Conservation (phyloP, 2,888 invertebrate genomes). For the Phytoseiulus persimilis region DNA sequence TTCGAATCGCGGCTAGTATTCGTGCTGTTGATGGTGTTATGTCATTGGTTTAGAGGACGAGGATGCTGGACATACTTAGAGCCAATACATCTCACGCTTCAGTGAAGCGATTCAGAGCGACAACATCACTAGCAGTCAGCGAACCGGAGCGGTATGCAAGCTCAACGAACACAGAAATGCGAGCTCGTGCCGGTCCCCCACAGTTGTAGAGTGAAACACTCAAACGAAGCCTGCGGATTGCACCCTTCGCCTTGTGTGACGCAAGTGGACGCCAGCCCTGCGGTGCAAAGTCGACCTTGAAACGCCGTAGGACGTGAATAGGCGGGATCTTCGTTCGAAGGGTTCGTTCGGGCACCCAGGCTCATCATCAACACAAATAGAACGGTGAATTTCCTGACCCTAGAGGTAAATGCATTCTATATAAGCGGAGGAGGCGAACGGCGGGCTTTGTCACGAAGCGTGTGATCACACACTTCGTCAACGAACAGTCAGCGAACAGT, state of each 20-base stretch:
- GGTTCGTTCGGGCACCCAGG: neutral
- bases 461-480: neutral
- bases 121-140: neutral
- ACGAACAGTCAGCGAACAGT: neutral
- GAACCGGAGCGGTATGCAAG: conserved; percentile 5
- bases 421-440: neutral
- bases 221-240: neutral
- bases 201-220: neutral
- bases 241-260: neutral
- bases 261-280: neutral
- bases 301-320: neutral
- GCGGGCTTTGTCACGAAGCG: neutral
- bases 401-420: neutral
- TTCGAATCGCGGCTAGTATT: neutral
- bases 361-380: neutral
- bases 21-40: neutral
- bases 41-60: neutral
- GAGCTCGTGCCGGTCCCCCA: neutral
- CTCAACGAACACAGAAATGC: neutral
- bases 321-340: neutral
- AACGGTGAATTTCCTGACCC: neutral
- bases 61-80: neutral
- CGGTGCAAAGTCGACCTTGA: neutral
- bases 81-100: neutral
- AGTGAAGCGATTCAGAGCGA: neutral